Evolutionary conservation across 2,113 vertebrate genomes (phyloP), one percentile per base, ranked within the genome.

Genomic region (Pardalotus punctatus): DNA sequence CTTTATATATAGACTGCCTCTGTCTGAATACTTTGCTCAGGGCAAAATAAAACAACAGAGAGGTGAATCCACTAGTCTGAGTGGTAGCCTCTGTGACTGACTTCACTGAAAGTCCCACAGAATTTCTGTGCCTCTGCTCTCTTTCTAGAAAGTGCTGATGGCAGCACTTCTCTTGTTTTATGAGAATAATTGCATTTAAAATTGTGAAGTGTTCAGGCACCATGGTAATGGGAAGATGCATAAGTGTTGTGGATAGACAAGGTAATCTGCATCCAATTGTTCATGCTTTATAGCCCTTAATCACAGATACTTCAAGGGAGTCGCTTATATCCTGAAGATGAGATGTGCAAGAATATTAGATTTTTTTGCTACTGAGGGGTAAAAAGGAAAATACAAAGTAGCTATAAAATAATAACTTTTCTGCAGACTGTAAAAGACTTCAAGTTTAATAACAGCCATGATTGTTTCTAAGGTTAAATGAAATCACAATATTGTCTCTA

Each of bases 211-310:
- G 80, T 51, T 97, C 72, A 92, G 72, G 51, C 91, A 86, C 80
- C 86, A 54, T 81, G 82, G 76, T 88, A 90, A 94, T 95, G 88
- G 71, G 47, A 51, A 70, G 67, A 77, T 86, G 83, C 36, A 19
- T 70, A 86, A 92, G 80, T 8, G 6, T 60, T 3, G 2, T 70
- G 83, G 42, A 86, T 66, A 83, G 91, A 90, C 86, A 86, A 81
- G 76, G 76, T 93, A 94, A 90, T 92, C 78, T 95, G 67, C 85
- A 94, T 88, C 56, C 82, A 70, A 70, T 90, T 88, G 72, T 94
- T 95, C 85, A 94, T 94, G 94, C 90, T 92, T 96, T 94, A 84
- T 72, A 96, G 87, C 70, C 62, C 62, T 93, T 94, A 94, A 93
- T 81, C 93, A 91, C 87, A 93, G 81, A 72, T 58, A 58, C 58